Evolutionary conservation across 53 echinoderm and acorn worm species (phyloP).

Genomic region (Temnopleurus reevesii): DNA sequence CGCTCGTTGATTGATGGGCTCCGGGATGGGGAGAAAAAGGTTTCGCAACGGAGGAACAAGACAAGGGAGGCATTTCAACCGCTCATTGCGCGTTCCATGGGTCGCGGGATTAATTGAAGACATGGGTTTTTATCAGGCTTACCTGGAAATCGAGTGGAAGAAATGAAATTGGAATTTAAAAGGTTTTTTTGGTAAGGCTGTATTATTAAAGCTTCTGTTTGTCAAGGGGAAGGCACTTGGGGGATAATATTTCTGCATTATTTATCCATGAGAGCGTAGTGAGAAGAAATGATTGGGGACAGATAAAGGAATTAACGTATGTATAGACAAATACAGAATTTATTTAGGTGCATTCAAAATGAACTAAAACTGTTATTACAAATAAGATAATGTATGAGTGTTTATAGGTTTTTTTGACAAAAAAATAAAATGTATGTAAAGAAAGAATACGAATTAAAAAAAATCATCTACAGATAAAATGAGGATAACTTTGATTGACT

Average conservation of each 20-base stretch:
- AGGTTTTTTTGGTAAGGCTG: neutral
- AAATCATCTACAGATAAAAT: too few relatives aligned
- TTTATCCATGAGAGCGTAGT: neutral
- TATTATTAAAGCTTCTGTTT: neutral
- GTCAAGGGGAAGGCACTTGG: neutral
- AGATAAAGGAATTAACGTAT: too few relatives aligned
- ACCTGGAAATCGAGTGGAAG: constrained; percentile 7
- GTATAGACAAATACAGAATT: too few relatives aligned
- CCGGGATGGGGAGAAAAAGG: constrained; percentile 10
- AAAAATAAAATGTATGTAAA: too few relatives aligned
- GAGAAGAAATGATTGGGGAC: neutral
- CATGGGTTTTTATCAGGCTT: constrained; percentile 20
- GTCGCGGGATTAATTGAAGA: constrained; percentile 37
- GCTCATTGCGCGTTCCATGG: neutral
- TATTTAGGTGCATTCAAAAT: too few relatives aligned
- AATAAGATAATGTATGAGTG: too few relatives aligned
- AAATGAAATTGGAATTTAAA: constrained; percentile 24
- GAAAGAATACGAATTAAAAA: too few relatives aligned
- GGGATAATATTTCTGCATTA: neutral
- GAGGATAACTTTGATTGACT: too few relatives aligned
- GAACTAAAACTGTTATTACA: too few relatives aligned
- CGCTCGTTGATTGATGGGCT: constrained; percentile 52
- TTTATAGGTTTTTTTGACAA: too few relatives aligned
- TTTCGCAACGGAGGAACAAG: constrained; percentile 23
- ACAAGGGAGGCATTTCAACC: neutral